phyloP scores from a whole-genome alignment of 2,113 vertebrate species.

The Rhombomys opimus region DNA sequence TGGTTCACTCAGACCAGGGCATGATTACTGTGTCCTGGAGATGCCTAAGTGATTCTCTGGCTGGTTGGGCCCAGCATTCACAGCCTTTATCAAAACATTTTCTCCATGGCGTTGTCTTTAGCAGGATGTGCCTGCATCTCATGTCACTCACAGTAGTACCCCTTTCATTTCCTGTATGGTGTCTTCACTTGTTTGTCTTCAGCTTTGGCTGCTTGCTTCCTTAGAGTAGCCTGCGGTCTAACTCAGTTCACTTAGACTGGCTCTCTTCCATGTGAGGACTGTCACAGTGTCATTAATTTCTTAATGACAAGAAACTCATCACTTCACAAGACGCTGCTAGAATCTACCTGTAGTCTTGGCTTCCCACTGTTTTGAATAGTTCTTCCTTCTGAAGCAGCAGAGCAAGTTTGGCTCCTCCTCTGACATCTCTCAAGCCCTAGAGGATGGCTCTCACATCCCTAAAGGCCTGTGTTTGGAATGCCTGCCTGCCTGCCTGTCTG shows the following conservation, averaged over 20 bases:
- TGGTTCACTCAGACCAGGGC: background rate
- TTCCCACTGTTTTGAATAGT: background rate
- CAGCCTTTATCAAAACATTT: background rate
- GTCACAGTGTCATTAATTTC: background rate
- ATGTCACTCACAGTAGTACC: background rate
- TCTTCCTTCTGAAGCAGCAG: background rate
- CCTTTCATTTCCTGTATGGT: background rate
- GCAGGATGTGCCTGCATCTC: background rate
- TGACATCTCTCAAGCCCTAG: background rate
- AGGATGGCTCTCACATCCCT: background rate
- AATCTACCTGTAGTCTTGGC: background rate
- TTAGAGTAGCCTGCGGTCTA: background rate
- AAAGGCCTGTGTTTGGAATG: background rate
- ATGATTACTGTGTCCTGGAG: background rate
- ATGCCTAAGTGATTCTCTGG: background rate
- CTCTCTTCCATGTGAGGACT: constrained; percentile 30
- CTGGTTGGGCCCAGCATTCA: background rate
- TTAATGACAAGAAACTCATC: background rate
- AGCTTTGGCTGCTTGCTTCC: background rate
- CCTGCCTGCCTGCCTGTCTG: fast-evolving
- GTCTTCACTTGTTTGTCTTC: background rate
- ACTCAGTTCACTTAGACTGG: background rate
- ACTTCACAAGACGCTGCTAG: background rate
- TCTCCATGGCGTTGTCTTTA: background rate
- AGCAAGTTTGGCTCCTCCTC: background rate